Percentiles rank a stretch among this genome's conserved stretches.
phyloP scores from a whole-genome alignment of 2,113 vertebrate genomes.

The Apistogramma diplotaenia region DNA sequence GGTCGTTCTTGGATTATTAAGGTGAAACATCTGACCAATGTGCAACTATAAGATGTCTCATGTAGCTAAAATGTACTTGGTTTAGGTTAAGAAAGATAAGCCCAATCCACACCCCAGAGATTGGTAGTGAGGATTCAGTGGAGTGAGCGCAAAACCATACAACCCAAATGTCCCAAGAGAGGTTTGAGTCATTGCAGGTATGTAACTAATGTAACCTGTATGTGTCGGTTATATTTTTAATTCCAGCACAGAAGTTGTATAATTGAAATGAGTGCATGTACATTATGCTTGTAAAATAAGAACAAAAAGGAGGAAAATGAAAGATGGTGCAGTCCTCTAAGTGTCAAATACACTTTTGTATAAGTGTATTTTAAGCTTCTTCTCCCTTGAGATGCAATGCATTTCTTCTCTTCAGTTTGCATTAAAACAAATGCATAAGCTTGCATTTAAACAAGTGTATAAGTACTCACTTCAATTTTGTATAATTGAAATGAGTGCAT shows the following conservation, averaged over 20 bases:
- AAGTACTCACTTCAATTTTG: no score
- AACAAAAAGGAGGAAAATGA: not conserved
- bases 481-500: no score
- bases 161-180: not conserved
- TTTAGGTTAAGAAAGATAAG: not conserved
- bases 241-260: fast-evolving
- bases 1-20: not conserved
- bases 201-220: not conserved
- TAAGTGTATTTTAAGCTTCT: conserved; percentile 94
- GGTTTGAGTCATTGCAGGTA: not conserved
- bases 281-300: not conserved
- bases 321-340: not conserved
- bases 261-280: not conserved
- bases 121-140: not conserved
- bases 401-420: conserved; percentile 82
- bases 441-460: no score
- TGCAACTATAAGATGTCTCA: not conserved
- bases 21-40: not conserved
- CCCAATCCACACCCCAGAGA: not conserved
- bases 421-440: conserved; percentile 83
- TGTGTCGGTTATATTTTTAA: not conserved
- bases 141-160: not conserved
- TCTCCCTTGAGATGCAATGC: conserved; percentile 88
- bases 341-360: not conserved
- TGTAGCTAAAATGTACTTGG: not conserved